These are phyloP conservation scores for Poecilus cupreus DNA, from an alignment of 2,888 invertebrate species.

Conservation along the genomic window DNA sequence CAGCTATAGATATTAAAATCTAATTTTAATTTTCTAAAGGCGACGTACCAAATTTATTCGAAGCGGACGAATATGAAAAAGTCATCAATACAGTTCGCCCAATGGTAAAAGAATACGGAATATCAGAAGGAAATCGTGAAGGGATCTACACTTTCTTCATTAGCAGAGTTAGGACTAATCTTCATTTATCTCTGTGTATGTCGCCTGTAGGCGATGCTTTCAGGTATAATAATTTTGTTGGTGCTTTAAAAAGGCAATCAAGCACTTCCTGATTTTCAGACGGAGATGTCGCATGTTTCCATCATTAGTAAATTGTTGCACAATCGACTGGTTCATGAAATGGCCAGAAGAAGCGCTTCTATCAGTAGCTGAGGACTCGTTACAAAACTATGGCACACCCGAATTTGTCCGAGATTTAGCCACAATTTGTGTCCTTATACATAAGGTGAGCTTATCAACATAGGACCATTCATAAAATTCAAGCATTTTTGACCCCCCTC, in stretches of 20 bases:
- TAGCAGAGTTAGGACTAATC: conserved; percentile 85
- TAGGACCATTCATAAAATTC: no score
- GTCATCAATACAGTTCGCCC: conserved; percentile 85
- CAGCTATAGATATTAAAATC: no score
- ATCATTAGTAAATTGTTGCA: conserved; percentile 94
- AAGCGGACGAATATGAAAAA: conserved; percentile 89
- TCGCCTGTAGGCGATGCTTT: conserved; percentile 93
- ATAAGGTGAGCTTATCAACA: no score
- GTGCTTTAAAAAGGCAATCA: background rate
- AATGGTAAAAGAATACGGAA: conserved; percentile 81
- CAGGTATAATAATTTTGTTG: no score
- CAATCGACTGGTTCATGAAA: conserved; percentile 95
- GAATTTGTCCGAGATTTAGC: conserved; percentile 76
- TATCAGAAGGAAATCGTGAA: conserved; percentile 82
- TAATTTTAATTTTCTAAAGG: conserved; percentile 72
- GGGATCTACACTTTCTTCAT: conserved; percentile 91
- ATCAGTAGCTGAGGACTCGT: conserved; percentile 85
- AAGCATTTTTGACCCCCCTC: no score
- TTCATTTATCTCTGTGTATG: conserved; percentile 93
- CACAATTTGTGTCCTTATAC: conserved; percentile 82
- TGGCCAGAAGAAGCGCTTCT: conserved; percentile 93
- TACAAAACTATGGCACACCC: conserved; percentile 76
- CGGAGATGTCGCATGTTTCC: conserved; percentile 95
- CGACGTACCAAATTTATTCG: conserved; percentile 94
- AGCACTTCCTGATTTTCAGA: conserved; percentile 72